A percentile compares a stretch with the other conserved stretches of the same genome.
phyloP scores from a whole-genome alignment of 2,888 invertebrate species.

The Meteorus cinctellus region DNA sequence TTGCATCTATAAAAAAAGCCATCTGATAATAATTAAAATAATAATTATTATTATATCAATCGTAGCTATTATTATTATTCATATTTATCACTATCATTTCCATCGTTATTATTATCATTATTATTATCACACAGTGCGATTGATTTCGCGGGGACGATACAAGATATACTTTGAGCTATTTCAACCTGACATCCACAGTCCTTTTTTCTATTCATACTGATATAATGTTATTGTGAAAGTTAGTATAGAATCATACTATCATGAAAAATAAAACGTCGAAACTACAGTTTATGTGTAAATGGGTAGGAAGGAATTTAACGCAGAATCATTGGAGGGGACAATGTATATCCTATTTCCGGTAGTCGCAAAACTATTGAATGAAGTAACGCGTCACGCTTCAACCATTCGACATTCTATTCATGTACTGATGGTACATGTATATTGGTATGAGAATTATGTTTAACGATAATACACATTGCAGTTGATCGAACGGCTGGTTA shows the following conservation, averaged over 20 bases:
- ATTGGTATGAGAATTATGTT: neutral
- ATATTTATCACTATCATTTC: too few relatives aligned
- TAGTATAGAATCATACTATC: neutral
- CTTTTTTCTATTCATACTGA: neutral
- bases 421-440: neutral
- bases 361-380: conserved; percentile 41
- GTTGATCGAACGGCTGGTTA: neutral
- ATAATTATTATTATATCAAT: too few relatives aligned
- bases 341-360: conserved; percentile 61
- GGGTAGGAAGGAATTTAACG: conserved; percentile 15
- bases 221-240: neutral
- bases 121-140: too few relatives aligned
- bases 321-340: conserved; percentile 51
- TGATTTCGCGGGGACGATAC: too few relatives aligned
- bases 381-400: conserved; percentile 39
- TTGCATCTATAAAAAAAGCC: too few relatives aligned
- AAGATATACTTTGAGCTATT: neutral
- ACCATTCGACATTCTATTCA: conserved; percentile 8
- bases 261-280: neutral
- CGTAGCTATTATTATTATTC: too few relatives aligned
- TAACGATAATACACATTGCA: conserved; percentile 1
- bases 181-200: neutral
- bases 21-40: too few relatives aligned
- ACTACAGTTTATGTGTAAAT: neutral
- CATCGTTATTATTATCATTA: too few relatives aligned